Conservation (phyloP, 2,113 vertebrate genomes). For the Mesocricetus auratus region DNA sequence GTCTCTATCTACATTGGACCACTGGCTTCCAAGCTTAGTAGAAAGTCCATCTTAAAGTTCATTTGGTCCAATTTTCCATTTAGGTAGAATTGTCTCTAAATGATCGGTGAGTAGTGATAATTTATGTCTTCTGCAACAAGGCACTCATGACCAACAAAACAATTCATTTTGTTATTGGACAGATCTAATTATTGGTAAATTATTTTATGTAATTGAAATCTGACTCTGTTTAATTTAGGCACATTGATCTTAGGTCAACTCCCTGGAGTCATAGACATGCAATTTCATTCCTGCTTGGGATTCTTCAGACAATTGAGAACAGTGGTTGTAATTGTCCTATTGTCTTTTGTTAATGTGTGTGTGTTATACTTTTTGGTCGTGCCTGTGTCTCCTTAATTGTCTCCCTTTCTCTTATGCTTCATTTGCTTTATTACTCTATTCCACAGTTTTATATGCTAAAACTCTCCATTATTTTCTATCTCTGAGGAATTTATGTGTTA, state of each 20-base stretch:
- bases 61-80: background rate
- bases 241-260: slow-evolving; percentile 24
- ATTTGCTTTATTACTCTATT: slow-evolving; percentile 44
- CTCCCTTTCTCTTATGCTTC: slow-evolving; percentile 45
- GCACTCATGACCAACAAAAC: background rate
- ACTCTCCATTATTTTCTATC: slow-evolving; percentile 13
- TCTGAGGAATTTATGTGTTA: slow-evolving; percentile 41
- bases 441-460: slow-evolving; percentile 15
- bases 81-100: slow-evolving; percentile 30
- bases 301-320: slow-evolving; percentile 56
- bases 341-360: slow-evolving; percentile 40
- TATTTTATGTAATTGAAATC: slow-evolving; percentile 62
- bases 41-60: slow-evolving; percentile 9
- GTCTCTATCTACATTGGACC: background rate
- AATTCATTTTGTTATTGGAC: slow-evolving; percentile 47
- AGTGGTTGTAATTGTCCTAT: slow-evolving; percentile 15
- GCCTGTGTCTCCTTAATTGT: slow-evolving; percentile 42
- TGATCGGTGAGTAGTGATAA: slow-evolving; percentile 19
- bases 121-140: background rate
- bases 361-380: slow-evolving; percentile 49
- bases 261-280: slow-evolving; percentile 23
- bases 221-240: slow-evolving; percentile 57
- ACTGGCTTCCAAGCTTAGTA: slow-evolving; percentile 29
- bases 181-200: slow-evolving; percentile 67
- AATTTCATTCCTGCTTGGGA: slow-evolving; percentile 61